Evolutionary conservation across 2,888 invertebrate species (phyloP), one percentile per base, ranked within the genome.

Genomic region (Emesis furor): DNA sequence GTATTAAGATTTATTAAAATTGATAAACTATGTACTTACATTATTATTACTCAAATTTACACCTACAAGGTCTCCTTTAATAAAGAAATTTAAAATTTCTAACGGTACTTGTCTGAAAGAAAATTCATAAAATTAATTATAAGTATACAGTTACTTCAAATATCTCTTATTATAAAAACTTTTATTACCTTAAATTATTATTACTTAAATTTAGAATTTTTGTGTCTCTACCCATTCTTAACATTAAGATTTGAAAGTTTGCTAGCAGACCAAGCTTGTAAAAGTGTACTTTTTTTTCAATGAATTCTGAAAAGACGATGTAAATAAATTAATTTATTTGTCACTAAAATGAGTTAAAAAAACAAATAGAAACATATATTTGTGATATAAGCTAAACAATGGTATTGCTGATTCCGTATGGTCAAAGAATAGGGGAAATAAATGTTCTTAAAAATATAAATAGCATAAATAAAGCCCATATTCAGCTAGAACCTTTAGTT

Each of bases 11-110:
- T 67, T 42, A 30, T 46, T n/a, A 62, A 46, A 17, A 51, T 14
- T 2, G 65, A 42, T 10, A n/a, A 78, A 17, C 55, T 5, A 77
- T 59, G 24, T 72, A 89, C 96, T 94, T 91, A 96, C 96, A 90
- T 95, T 92, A 87, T 96, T 96, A 84, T 96, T 83, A 86, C 96
- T 96, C 35, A 96, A 91, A 87, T 96, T 94, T 7, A 96, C 91
- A 24, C 92, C 93, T 65, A 90, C 93, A 39, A 96, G 91, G 76
- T 94, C 93, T 42, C 96, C 95, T 91, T 95, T 96, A 14, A 95
- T 95, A 81, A 96, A 96, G 83, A 96, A 96, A 89, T 96, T 96
- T 67, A 96, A 90, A 78, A 96, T 91, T n/a, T 95, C 95, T 79
- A 92, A 84, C 75, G 96, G 96, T 71, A 94, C 91, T 87, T 93